Conservation (phyloP, 2,797 vertebrate species). For the Aphelocoma californica region DNA sequence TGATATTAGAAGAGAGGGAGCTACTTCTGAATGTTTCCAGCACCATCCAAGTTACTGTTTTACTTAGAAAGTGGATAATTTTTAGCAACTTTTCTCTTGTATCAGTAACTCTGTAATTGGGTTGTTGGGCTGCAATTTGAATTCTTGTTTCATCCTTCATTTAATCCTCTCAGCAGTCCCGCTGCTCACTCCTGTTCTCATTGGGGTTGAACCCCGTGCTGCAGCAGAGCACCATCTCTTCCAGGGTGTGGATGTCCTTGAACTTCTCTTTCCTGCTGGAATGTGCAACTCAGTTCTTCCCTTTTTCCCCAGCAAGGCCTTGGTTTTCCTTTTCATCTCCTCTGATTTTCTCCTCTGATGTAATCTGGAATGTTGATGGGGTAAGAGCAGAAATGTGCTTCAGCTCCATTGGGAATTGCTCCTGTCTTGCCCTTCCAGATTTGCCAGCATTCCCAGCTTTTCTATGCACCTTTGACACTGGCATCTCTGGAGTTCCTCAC, state of each 20-base stretch:
- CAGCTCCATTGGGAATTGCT: background rate
- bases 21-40: background rate
- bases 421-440: background rate
- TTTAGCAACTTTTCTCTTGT: background rate
- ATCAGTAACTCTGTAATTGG: background rate
- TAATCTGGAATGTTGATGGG: background rate
- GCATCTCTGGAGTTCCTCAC: background rate
- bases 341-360: background rate
- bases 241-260: background rate
- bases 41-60: background rate
- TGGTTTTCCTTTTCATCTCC: background rate
- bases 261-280: background rate
- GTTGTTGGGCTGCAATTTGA: background rate
- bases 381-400: background rate
- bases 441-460: background rate
- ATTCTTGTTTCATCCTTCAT: background rate
- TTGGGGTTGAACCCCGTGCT: background rate
- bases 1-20: background rate
- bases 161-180: background rate
- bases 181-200: background rate
- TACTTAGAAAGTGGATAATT: background rate
- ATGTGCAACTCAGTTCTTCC: background rate
- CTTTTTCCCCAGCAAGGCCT: background rate
- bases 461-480: background rate
- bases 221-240: background rate